Base-by-base conservation (phyloP, 1,140 invertebrate species). In the Acromyrmex heyeri region DNA sequence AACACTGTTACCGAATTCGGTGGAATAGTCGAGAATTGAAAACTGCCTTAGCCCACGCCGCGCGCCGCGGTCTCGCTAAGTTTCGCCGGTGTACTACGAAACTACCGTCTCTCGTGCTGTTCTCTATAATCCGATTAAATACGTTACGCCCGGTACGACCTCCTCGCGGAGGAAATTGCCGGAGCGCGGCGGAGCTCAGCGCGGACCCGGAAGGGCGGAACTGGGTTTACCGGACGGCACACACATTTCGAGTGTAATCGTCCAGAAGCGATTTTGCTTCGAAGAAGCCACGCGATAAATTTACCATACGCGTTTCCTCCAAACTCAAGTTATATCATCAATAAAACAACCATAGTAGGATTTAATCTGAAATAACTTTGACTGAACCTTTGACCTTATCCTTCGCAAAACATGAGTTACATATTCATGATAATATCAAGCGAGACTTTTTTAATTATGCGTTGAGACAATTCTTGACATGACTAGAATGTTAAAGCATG, bases 1-100 rank as follows among this genome's bases (percentile, higher is more conserved):
- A 92, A 94, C 92, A 93, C 91, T 91, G 91, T 93, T 93, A 95
- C 92, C 92, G 92, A 95, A 95, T 95, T 94, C 91, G 92, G 90
- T 92, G 78, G 92, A 95, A 95, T 95, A 94, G 95, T 95, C 94
- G 94, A 95, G 95, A 95, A 95, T 95, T 95, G 94, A 95, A 95
- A 95, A 95, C 91, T 92, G 92, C 89, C 92, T 91, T 92, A 92
- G 88, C 70, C 70, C 85, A 59, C 76, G 57, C 82, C 62, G 48
- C 53, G 75, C 61, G 76, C 21, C 86, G n/a, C 21, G 64, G 69
- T 64, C 59, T 61, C 38, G 48, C 50, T 67, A 55, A 81, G 75
- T 87, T 87, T 77, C 50, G 59, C 24, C 59, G 61, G 59, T 77
- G 64, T 61, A 69, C 72, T 77, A 3, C 16, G 75, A 72, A 83